A percentile compares a stretch with the other conserved stretches of the same genome.
phyloP scores from a whole-genome alignment of 2,113 vertebrate genomes.

The Amazona vittata region DNA sequence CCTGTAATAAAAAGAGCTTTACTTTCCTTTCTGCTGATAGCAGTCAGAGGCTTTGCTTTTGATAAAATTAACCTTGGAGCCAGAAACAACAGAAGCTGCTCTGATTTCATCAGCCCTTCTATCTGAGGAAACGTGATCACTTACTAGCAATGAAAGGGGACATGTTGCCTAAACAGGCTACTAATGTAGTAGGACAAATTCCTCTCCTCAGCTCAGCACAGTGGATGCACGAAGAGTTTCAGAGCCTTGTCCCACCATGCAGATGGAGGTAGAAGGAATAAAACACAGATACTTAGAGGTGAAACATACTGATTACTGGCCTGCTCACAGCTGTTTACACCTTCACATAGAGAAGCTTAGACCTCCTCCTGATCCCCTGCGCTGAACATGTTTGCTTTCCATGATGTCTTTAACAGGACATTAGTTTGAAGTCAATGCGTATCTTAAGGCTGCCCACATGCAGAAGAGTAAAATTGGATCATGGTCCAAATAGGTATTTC shows the following conservation, averaged over 20 bases:
- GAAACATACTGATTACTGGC: background rate
- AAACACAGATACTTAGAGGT: background rate
- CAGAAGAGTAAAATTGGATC: background rate
- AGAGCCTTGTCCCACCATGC: background rate
- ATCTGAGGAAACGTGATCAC: slow-evolving; percentile 42
- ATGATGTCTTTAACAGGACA: background rate
- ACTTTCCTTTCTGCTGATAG: slow-evolving; percentile 57
- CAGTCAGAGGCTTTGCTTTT: slow-evolving; percentile 60
- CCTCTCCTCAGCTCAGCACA: background rate
- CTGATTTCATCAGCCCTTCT: slow-evolving; percentile 62
- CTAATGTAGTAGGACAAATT: background rate
- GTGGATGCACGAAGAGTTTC: background rate
- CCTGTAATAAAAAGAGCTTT: slow-evolving; percentile 65
- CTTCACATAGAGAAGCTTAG: background rate
- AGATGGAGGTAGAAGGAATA: background rate
- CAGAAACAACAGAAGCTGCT: slow-evolving; percentile 57
- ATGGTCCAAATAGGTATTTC: background rate
- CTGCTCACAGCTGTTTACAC: background rate
- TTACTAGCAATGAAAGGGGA: slow-evolving; percentile 40
- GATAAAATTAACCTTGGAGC: slow-evolving; percentile 68
- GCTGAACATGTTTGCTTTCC: background rate
- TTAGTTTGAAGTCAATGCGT: background rate
- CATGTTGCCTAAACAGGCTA: background rate
- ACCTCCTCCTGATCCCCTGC: background rate
- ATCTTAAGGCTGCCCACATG: background rate